Evolutionary conservation across 2,113 vertebrate genomes (phyloP), one percentile per base, ranked within the genome.

Genomic region (Actenoides hombroni): DNA sequence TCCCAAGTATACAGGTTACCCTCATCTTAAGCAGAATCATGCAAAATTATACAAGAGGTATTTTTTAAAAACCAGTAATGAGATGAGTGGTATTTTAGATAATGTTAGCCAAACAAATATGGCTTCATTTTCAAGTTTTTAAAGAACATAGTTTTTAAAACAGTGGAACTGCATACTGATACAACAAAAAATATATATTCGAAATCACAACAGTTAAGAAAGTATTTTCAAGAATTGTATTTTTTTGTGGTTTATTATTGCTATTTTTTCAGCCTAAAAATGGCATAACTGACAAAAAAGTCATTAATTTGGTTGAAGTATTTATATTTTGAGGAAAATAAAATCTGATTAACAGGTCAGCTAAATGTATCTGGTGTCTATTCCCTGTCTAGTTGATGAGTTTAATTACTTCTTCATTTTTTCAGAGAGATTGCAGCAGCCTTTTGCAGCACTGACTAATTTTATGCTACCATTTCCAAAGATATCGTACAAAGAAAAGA

Each of bases 171-270:
- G 49, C 6, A 19, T 54, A 23, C 21, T 44, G 17, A 35, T 20
- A 64, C 11, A 60, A 59, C 46, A 77, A n/a, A 39, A 29, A n/a
- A 40, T 40, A 8, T 9, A 3, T 29, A 54, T 49, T 65, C 40
- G 10, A 69, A 81, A 54, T 77, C 14, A 64, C 5, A 48, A 9
- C 2, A 37, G 2, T 25, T 76, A 53, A 40, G 35, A 54, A 86
- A 61, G 7, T 17, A 6, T 5, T 73, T 75, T 61, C 48, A 86
- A 86, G 7, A 67, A 14, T 65, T 15, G 15, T 17, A 33, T 9
- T 13, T 4, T 3, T 44, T 64, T 19, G 17, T 0, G 0, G 8
- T 68, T 76, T 54, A 77, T 56, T 69, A 17, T 3, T 49, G 6
- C 1, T 64, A 5, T n/a, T 92, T 81, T 64, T 84, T 73, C 11